phyloP scores from a whole-genome alignment of 2,888 invertebrate species.

The Phortica okadai region DNA sequence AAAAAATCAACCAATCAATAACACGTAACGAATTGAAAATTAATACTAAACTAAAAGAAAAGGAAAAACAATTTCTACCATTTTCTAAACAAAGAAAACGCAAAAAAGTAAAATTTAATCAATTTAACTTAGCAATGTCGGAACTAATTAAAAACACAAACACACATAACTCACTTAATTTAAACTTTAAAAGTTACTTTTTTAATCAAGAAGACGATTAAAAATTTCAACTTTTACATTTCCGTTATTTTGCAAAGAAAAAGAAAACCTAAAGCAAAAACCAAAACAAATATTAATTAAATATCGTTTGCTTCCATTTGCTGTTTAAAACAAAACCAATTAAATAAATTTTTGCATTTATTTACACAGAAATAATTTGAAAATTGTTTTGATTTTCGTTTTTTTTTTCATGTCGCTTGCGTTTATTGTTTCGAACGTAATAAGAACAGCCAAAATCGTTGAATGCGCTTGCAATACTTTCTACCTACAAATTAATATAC shows the following conservation, averaged over 20 bases:
- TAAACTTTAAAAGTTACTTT: neutral
- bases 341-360: slow-evolving; percentile 9
- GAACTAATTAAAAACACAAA: slow-evolving; percentile 6
- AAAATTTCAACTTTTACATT: slow-evolving; percentile 13
- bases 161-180: slow-evolving; percentile 2
- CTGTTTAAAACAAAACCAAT: neutral
- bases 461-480: slow-evolving; percentile 45
- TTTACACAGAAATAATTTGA: neutral
- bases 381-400: neutral
- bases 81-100: slow-evolving; percentile 44
- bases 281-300: slow-evolving; percentile 28
- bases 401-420: neutral
- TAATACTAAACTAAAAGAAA: slow-evolving; percentile 43
- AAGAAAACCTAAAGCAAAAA: slow-evolving; percentile 34
- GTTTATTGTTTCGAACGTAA: neutral
- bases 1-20: neutral
- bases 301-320: slow-evolving; percentile 13
- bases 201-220: neutral
- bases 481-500: slow-evolving; percentile 29
- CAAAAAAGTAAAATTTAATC: neutral
- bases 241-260: neutral
- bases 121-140: neutral
- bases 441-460: slow-evolving; percentile 16
- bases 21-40: slow-evolving; percentile 39
- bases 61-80: slow-evolving; percentile 48